Evolutionary conservation across 1,140 invertebrate species (phyloP), one percentile per base, ranked within the genome.

Genomic region (Macrotrachela quadricornifera): DNA sequence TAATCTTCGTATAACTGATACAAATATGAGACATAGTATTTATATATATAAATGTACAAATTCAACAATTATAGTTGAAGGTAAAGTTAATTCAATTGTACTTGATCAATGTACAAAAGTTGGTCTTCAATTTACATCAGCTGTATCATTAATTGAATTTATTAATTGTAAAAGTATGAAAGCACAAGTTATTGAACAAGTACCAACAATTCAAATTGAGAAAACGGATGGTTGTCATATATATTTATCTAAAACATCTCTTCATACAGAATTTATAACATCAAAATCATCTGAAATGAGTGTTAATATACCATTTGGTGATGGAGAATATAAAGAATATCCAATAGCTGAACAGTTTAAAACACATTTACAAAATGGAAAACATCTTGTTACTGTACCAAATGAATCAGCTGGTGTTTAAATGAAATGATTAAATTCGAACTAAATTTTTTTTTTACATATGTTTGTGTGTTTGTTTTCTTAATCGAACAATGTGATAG

Each of bases 271-370:
- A 73, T 81, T 99, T 57, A 80, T 97, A 52, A 71, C 75, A 8
- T 72, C 88, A 49, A 99, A 97, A 71, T 96, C 90, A 36, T 92
- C 88, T 1, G 91, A 95, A 75, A 92, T 99, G 85, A 99, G 97
- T 68, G 78, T 97, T 44, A 75, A 94, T 62, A 75, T 97, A 57
- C 90, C 91, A 12, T 79, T 81, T 64, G 21, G 8, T 4, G 82
- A 80, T 65, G 88, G 85, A 55, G 91, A 96, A 67, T 96, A 91
- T 85, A 73, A 73, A 53, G 91, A 96, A 67, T 78, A 80, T 70
- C 78, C 90, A 6, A 73, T 96, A 47, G 88, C 91, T 50, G 91
- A 97, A 71, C 91, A 97, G 72, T 95, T 82, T 71, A 94, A 88
- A 71, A 92, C 87, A 30, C 8, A 8, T 30, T 4, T 30, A 4